phyloP scores from a whole-genome alignment of 1,140 invertebrate species.

The Globodera ellingtonae region DNA sequence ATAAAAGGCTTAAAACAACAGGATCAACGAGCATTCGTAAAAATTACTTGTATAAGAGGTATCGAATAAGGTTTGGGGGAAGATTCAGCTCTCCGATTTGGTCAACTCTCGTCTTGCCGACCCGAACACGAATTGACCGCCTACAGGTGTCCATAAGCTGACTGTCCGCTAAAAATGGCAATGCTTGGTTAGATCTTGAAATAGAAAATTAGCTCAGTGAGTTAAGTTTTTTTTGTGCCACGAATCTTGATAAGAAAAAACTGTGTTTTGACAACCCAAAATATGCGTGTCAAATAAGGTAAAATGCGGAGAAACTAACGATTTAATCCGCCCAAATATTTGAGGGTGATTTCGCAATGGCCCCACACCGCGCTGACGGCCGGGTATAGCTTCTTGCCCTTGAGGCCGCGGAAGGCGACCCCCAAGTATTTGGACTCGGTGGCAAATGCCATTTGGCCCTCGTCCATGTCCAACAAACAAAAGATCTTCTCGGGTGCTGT shows the following conservation, averaged over 20 bases:
- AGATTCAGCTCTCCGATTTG: constrained; percentile 51
- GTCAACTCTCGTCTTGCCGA: constrained; percentile 43
- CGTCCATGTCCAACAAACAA: constrained; percentile 98
- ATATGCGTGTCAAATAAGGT: neutral
- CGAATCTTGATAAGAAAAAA: too few species aligned
- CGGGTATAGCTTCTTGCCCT: constrained; percentile 94
- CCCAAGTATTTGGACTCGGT: constrained; percentile 96
- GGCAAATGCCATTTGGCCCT: constrained; percentile 95
- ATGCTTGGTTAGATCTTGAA: too few species aligned
- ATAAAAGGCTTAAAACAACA: too few species aligned
- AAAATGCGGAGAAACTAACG: constrained; percentile 72
- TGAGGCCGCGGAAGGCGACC: constrained; percentile 90
- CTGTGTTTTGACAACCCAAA: too few species aligned
- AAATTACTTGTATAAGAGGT: constrained; percentile 44
- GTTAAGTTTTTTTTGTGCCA: too few species aligned
- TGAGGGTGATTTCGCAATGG: constrained; percentile 98
- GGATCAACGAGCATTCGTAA: neutral
- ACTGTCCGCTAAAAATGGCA: neutral
- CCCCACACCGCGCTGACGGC: constrained; percentile 99
- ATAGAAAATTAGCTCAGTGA: too few species aligned
- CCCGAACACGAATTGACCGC: constrained; percentile 46
- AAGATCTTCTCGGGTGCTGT: constrained; percentile 70
- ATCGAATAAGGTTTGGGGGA: constrained; percentile 49
- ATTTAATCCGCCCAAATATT: constrained; percentile 95
- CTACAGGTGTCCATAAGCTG: constrained; percentile 53